phyloP scores from a whole-genome alignment of 2,113 vertebrate species.

The Nibea albiflora region DNA sequence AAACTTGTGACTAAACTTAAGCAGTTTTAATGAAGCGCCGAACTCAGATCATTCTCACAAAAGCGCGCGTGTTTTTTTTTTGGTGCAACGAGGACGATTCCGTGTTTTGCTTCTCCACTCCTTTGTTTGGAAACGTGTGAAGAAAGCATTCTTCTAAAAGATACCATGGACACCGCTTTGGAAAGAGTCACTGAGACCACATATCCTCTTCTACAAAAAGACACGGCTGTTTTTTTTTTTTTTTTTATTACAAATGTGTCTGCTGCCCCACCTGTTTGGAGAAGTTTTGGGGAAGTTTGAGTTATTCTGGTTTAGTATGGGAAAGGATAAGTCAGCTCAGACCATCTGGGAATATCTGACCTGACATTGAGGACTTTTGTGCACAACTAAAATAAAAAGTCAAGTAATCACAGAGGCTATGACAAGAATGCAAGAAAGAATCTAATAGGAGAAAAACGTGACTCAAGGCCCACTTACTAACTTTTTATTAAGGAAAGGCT shows the following conservation, averaged over 20 bases:
- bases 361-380: not conserved
- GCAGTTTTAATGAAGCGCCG: conserved; percentile 16
- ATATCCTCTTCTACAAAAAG: not conserved
- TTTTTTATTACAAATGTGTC: not conserved
- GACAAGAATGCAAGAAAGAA: too few species aligned
- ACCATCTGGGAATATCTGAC: not conserved
- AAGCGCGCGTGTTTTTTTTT: not conserved
- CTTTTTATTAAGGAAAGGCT: not conserved
- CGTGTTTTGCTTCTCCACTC: too few species aligned
- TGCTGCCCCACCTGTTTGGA: not conserved
- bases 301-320: too few species aligned
- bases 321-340: not conserved
- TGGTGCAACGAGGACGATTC: too few species aligned
- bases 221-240: not conserved
- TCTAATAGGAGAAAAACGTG: too few species aligned
- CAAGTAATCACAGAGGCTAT: not conserved
- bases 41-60: conserved; percentile 4
- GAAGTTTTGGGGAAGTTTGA: not conserved
- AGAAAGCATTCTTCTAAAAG: not conserved
- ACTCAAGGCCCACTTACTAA: too few species aligned
- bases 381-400: not conserved
- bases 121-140: not conserved
- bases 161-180: not conserved
- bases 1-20: not conserved
- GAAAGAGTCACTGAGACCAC: not conserved